Evolutionary conservation across 2,888 invertebrate species (phyloP), one percentile per base, ranked within the genome.

Genomic region (Eucriotettix oculatus): DNA sequence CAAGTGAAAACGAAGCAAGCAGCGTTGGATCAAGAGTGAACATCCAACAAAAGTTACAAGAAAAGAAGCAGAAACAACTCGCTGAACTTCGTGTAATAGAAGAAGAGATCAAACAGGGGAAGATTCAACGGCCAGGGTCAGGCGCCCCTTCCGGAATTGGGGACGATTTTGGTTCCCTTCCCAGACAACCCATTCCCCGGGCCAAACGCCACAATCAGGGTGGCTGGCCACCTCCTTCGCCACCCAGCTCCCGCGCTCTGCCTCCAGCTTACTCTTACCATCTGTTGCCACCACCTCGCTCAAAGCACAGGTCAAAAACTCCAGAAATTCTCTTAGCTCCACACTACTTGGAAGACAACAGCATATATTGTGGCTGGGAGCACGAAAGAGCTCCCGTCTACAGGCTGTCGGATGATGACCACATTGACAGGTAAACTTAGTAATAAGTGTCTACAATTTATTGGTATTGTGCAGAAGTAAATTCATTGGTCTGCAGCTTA

Each of bases 21-120:
- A 84, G 84, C 67, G 82, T 85, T 0, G 81, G 83, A 1, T 86
- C 87, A 10, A 79, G 87, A 12, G 86, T 90, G 43, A 89, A 90
- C 71, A 91, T 91, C 63, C 87, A 89, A 64, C 89, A 90, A 67
- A 91, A 91, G 70, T 75, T 91, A 0, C 87, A 89, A 69, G 90
- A 90, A 70, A 91, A 92, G 70, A 90, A 90, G 68, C 87, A 89
- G 68, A 90, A 91, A 65, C 91, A 92, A 68, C 74, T 91, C 42
- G 88, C 90, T 0, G 90, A 91, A 70, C 72, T 91, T 43, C 79
- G 87, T 63, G 88, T 85, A 57, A 86, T 87, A 58, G 90, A 91
- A 68, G 90, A 91, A 69, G 91, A 91, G 72, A 90, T 91, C 59
- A 88, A 88, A 68, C 87, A 88, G 66, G 88, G 88, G 0, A 90